phyloP scores from a whole-genome alignment of 2,113 vertebrate species.

The Chionomys nivalis region DNA sequence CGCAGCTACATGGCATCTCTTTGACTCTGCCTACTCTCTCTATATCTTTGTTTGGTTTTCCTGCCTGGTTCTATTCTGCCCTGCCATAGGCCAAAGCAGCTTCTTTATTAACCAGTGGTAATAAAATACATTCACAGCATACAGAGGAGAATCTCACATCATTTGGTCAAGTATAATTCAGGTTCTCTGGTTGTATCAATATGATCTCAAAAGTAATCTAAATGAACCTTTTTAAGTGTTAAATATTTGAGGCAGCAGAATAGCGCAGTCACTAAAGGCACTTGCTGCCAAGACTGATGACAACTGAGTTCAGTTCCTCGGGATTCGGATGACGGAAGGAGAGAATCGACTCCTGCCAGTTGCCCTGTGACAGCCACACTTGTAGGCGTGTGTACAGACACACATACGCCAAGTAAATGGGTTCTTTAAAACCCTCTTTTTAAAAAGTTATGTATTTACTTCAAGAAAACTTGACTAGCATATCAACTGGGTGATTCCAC shows the following conservation, averaged over 20 bases:
- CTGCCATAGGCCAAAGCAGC: too few relatives aligned
- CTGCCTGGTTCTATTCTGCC: too few relatives aligned
- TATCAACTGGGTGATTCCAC: slow-evolving; percentile 3
- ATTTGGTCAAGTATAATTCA: background rate
- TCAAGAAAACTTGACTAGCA: slow-evolving; percentile 25
- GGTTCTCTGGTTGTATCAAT: background rate
- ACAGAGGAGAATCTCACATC: too few relatives aligned
- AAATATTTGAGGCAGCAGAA: background rate
- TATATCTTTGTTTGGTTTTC: too few relatives aligned
- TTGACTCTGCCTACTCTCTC: too few relatives aligned
- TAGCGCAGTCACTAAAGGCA: background rate
- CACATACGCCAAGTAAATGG: background rate
- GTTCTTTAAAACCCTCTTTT: background rate
- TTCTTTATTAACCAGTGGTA: too few relatives aligned
- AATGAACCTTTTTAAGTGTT: background rate
- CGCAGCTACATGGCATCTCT: too few relatives aligned
- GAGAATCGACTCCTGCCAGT: background rate
- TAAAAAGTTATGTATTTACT: slow-evolving; percentile 17
- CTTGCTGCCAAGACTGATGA: background rate
- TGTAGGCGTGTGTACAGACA: background rate
- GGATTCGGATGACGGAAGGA: background rate
- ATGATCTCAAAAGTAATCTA: slow-evolving; percentile 27
- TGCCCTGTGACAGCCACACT: background rate
- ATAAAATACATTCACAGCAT: too few relatives aligned
- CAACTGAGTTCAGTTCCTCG: too few relatives aligned